Evolutionary conservation across 2,888 invertebrate species (phyloP), one percentile per base, ranked within the genome.

Genomic region (Nymphalis c-album): DNA sequence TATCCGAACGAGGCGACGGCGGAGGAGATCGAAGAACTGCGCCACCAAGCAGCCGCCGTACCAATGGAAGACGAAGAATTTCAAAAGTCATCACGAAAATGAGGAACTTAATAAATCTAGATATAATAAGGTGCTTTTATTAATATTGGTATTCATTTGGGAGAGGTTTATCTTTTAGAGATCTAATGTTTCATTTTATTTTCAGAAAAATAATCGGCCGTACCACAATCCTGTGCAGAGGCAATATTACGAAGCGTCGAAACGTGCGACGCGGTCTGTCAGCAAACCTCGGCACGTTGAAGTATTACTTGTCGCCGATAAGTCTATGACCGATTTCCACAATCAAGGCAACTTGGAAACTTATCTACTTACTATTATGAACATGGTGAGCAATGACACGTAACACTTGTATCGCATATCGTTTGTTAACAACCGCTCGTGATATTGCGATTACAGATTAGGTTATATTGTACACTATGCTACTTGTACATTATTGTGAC

Each of bases 351-450:
- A 96, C 81, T 94, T 97, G 74, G 96, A 97, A 83, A 96, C 95
- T 8, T 98, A 98, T 87, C 94, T 98, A 40, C 93, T 98, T 63
- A 97, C 97, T 63, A 96, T 98, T 74, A 97, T 98, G 97, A 98
- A 98, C 85, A 97, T 98, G 96, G 98, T 94, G 86, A 85, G 88
- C 78, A 72, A 22, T 53, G 35, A 58, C 20, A 63, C 61, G 57
- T 63, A 40, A 67, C 35, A 66, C 53, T 61, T 18, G 7, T 31
- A 13, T 40, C 40, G 40, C 4, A 40, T 13, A 40, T 13, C 4
- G 13, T 40, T 40, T 40, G 13, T 40, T 40, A 40, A 13, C 13
- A 40, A 13, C 40, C 4, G 13, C 40, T 13, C 3, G 40, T 10
- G 40, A 13, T 40, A 10, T 13, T 40, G 40, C 40, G 40, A 13